These are phyloP conservation scores for Corythoichthys intestinalis DNA, from an alignment of 2,113 vertebrate species.

Conservation along the genomic window DNA sequence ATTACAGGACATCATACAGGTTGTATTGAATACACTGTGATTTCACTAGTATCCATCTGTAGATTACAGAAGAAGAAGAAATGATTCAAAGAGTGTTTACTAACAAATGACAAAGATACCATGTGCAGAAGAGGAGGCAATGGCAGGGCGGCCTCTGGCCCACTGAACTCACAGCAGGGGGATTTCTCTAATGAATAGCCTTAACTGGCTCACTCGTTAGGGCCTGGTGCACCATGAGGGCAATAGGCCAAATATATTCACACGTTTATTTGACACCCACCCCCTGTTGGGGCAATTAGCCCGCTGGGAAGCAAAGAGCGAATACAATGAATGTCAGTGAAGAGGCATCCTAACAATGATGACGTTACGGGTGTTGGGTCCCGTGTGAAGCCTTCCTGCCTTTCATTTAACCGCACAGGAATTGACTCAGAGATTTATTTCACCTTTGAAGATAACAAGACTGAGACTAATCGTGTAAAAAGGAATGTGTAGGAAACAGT, in stretches of 20 bases:
- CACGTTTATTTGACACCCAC: slow-evolving; percentile 33
- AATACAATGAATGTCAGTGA: slow-evolving; percentile 12
- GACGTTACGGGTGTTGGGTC: slow-evolving; percentile 40
- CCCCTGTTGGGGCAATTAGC: slow-evolving; percentile 44
- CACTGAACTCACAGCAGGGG: slow-evolving; percentile 41
- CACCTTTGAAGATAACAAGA: slow-evolving; percentile 27
- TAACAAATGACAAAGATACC: slow-evolving; percentile 17
- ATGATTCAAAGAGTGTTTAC: slow-evolving; percentile 31
- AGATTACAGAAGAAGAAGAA: slow-evolving; percentile 11
- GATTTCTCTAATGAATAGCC: slow-evolving; percentile 45
- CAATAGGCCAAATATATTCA: slow-evolving; percentile 56
- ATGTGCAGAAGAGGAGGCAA: slow-evolving; percentile 22
- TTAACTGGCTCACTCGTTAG: slow-evolving; percentile 43
- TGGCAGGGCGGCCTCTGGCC: slow-evolving; percentile 35
- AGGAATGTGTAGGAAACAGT: slow-evolving; percentile 28
- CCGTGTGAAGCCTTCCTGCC: slow-evolving; percentile 12
- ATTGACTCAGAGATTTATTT: slow-evolving; percentile 12
- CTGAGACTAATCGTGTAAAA: slow-evolving; percentile 25
- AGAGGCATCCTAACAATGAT: slow-evolving; percentile 29
- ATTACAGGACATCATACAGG: background rate
- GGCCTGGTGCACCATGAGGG: slow-evolving; percentile 38
- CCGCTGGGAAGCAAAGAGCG: slow-evolving; percentile 43
- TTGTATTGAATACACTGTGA: slow-evolving; percentile 1
- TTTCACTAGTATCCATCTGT: background rate
- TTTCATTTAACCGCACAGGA: slow-evolving; percentile 3